Conservation (phyloP, 2,888 invertebrate genomes). For the Epinotia demarniana region DNA sequence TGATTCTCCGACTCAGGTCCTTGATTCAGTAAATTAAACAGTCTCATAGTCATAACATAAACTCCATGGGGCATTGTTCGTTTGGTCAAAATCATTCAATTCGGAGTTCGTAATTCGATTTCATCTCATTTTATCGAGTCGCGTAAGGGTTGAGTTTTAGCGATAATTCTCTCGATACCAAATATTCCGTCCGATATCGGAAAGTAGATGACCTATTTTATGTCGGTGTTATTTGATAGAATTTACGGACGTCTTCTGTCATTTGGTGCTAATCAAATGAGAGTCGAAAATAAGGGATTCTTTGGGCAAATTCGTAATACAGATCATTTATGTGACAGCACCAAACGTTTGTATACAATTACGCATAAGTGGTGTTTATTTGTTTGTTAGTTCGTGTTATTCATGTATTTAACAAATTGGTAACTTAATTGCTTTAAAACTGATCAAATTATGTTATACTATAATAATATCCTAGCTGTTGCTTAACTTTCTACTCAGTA, state of each 20-base stretch:
- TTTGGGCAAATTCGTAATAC: background rate
- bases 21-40: conserved; percentile 26
- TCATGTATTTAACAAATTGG: no score
- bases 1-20: background rate
- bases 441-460: no score
- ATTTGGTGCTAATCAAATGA: conserved; percentile 13
- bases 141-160: conserved; percentile 7
- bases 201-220: conserved; percentile 18
- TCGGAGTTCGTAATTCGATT: conserved; percentile 29
- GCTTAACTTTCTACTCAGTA: no score
- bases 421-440: no score
- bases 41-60: conserved; percentile 5
- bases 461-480: no score
- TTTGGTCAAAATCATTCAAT: conserved; percentile 27
- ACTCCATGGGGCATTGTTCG: conserved; percentile 5
- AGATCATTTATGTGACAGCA: background rate
- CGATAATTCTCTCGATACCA: conserved; percentile 11
- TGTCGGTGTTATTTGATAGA: conserved; percentile 20
- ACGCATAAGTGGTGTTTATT: no score
- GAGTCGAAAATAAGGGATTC: background rate
- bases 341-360: no score
- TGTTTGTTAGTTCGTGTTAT: no score
- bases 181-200: conserved; percentile 14
- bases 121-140: conserved; percentile 22
- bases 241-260: background rate